These are phyloP conservation scores for Cyclophora punctaria DNA, from an alignment of 2,888 invertebrate species.

Conservation along the genomic window DNA sequence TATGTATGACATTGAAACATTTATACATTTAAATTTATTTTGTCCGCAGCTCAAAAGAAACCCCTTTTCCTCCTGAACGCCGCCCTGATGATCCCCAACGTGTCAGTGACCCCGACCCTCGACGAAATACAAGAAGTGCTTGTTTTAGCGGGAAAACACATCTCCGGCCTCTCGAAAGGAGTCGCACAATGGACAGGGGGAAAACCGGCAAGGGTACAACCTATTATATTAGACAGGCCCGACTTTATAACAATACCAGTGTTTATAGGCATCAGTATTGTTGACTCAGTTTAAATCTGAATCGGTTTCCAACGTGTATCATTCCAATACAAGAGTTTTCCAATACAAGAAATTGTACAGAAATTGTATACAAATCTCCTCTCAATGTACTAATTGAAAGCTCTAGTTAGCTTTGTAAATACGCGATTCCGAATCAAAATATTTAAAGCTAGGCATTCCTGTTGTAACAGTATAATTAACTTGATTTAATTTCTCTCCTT, in stretches of 20 bases:
- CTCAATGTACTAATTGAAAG: no score
- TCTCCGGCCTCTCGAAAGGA: constrained; percentile 90
- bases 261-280: no score
- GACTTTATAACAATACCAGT: no score
- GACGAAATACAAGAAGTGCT: constrained; percentile 94
- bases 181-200: constrained; percentile 94
- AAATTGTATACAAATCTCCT: no score
- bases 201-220: constrained; percentile 59
- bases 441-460: no score
- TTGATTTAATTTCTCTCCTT: constrained; percentile 28
- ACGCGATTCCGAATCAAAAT: no score
- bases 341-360: no score
- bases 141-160: constrained; percentile 85
- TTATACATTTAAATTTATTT: neutral
- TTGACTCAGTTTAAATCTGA: no score
- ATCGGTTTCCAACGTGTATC: no score
- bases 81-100: constrained; percentile 89
- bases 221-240: no score
- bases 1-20: constrained; percentile 2
- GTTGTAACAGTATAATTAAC: neutral
- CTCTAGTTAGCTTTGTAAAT: no score
- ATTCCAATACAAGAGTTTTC: no score
- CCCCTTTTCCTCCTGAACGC: constrained; percentile 89
- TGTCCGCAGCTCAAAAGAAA: constrained; percentile 51
- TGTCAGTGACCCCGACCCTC: constrained; percentile 89